Evolutionary conservation across 2,888 invertebrate species (phyloP), one percentile per base, ranked within the genome.

Genomic region (Blastobasis lacticolella): DNA sequence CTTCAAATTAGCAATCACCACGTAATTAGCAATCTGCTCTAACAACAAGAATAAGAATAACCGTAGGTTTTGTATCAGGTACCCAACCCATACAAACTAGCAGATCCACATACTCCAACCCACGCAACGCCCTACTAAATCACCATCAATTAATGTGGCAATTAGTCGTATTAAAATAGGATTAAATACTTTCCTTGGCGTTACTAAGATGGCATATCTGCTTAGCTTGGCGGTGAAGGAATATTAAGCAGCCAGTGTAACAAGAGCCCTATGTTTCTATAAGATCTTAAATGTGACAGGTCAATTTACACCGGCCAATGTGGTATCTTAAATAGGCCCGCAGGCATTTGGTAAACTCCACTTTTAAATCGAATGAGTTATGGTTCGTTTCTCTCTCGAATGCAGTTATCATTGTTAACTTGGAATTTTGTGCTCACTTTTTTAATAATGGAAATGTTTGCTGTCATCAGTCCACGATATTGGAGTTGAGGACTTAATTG

Each of bases 351-450:
- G 68, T 67, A 67, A 72, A 66, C 66, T 58, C 62, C 62, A 58
- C 57, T 57, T 53, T 65, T 23, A 82, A 86, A 87, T 83, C 79
- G 75, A 85, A 86, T 87, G 83, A 86, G 85, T 82, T 85, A 85
- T 79, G 86, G 78, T 77, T 83, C 73, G 81, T 86, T 76, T 76
- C 69, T 55, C 67, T 54, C 23, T 23, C 64, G 69, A 72, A 74
- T 76, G 75, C 73, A 76, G 81, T 81, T 83, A 78, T 78, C 70
- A 72, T 75, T 63, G 71, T 73, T 78, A 75, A 75, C 73, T 23
- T 64, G 72, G 65, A 64, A 68, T 71, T 74, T 71, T 68, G 70
- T 64, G 54, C 55, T 23, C 23, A 23, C 23, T 23, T 23, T 23
- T 23, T 71, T 68, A 62, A 69, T 78, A 78, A 80, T 80, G 73